Evolutionary conservation across 2,113 vertebrate species (phyloP), one percentile per base, ranked within the genome.

Genomic region (Cyprinodon variegatus): DNA sequence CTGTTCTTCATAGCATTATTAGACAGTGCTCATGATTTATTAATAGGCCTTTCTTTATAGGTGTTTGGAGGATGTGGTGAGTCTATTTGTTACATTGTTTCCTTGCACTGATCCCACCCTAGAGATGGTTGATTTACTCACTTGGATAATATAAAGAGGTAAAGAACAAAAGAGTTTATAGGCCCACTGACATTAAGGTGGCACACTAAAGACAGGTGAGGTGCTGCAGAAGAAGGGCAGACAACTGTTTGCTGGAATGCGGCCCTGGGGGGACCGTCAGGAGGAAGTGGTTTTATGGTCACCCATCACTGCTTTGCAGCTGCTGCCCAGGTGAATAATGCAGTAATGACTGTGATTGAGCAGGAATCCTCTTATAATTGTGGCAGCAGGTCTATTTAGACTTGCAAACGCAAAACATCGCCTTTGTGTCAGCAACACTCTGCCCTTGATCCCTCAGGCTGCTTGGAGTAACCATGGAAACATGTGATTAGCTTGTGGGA

Each of bases 181-280:
- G 68, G 61, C 75, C 64, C 68, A 46, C 39, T 65, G 45, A 76
- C 65, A 65, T 60, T 36, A 68, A 72, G 76, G 78, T 85, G 88
- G 80, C 83, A 88, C 65, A 59, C 50, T 22, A 53, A 12, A 66
- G 68, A 60, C 68, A 65, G 76, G 65, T 13, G 48, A 71, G 68
- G 20, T 15, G 65, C 36, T 82, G 57, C 65, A 87, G 72, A 73
- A 74, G 53, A 68, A 65, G 73, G 78, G 37, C 10, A 3, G 82
- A 90, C 92, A 92, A 90, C 89, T 93, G 91, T 92, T 92, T 91
- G 85, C 63, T 76, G 92, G 91, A 93, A 92, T 92, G 87, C 2
- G 10, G 65, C 88, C 88, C 84, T 79, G 50, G 72, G 73, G 89
- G 92, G 81, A 86, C 81, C 76, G 62, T 91, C 63, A 67, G 83